Conservation (phyloP, 92 coral and sea anemone species). For the Nematostella vectensis region DNA sequence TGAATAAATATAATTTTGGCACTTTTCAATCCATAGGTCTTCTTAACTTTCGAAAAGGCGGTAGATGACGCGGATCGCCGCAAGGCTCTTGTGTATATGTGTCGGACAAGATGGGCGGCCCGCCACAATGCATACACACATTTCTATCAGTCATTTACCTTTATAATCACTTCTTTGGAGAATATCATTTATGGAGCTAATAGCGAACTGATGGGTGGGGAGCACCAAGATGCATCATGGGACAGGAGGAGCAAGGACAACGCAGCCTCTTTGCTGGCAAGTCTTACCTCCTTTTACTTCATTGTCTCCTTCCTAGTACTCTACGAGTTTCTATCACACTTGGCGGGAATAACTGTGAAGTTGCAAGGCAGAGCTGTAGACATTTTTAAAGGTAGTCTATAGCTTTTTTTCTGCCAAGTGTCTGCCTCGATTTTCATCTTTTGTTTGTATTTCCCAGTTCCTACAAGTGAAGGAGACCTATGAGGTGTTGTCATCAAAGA, state of each 20-base stretch:
- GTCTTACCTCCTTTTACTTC: slow-evolving; percentile 25
- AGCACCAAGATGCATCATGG: slow-evolving; percentile 18
- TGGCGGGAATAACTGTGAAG: slow-evolving; percentile 37
- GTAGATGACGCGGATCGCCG: slow-evolving; percentile 17
- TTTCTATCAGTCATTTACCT: no score
- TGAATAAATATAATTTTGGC: no score
- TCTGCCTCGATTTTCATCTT: no score
- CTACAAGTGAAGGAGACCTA: no score
- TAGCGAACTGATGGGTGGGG: slow-evolving; percentile 17
- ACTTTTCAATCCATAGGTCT: no score
- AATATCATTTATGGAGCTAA: slow-evolving; percentile 23
- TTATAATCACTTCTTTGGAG: no score
- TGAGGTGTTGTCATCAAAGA: no score
- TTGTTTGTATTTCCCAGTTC: no score
- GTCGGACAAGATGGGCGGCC: slow-evolving; percentile 42
- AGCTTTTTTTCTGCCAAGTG: no score
- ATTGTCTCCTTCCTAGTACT: slow-evolving; percentile 21
- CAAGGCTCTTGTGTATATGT: slow-evolving; percentile 23
- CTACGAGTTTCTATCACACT: slow-evolving; percentile 20
- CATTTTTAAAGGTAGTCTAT: no score
- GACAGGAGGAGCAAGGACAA: slow-evolving; percentile 29
- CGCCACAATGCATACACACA: slow-evolving; percentile 24
- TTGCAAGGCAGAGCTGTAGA: no score
- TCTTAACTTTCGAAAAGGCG: slow-evolving; percentile 10
- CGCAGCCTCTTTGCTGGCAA: slow-evolving; percentile 26